phyloP scores from a whole-genome alignment of 2,113 vertebrate species.

The Trachemys scripta region DNA sequence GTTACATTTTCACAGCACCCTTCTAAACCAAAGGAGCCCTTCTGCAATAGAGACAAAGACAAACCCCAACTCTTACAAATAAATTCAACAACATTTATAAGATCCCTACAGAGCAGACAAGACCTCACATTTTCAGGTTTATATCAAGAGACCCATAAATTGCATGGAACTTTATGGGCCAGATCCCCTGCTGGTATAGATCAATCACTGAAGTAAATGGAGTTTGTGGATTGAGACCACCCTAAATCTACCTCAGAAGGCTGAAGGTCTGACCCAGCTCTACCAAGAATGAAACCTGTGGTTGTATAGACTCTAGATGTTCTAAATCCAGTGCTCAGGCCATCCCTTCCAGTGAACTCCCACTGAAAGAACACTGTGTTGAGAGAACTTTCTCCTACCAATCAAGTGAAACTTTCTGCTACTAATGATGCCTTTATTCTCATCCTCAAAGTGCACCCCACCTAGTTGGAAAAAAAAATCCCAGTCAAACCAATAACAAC shows the following conservation, averaged over 20 bases:
- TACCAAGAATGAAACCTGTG: not conserved
- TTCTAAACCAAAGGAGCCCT: not conserved
- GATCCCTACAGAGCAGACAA: not conserved
- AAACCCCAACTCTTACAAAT: not conserved
- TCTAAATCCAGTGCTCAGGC: not conserved
- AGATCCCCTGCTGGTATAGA: not conserved
- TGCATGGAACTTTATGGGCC: not conserved
- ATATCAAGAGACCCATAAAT: accelerated
- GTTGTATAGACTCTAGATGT: not conserved
- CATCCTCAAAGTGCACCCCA: conserved; percentile 23
- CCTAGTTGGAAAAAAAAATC: conserved; percentile 19
- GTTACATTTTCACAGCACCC: not conserved
- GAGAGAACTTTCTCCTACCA: conserved; percentile 9
- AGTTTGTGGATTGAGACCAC: not conserved
- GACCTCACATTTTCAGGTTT: not conserved
- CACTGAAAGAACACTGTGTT: not conserved
- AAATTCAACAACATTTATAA: not conserved
- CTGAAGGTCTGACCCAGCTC: accelerated
- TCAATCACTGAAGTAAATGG: not conserved
- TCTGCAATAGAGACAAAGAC: not conserved
- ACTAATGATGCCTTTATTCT: not conserved
- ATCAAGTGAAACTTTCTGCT: not conserved
- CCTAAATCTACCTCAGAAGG: not conserved
- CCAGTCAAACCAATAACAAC: not conserved
- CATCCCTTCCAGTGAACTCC: not conserved